Evolutionary conservation across 2,797 vertebrate genomes (phyloP).

Genomic region (Mormyrus hasselquistii): DNA sequence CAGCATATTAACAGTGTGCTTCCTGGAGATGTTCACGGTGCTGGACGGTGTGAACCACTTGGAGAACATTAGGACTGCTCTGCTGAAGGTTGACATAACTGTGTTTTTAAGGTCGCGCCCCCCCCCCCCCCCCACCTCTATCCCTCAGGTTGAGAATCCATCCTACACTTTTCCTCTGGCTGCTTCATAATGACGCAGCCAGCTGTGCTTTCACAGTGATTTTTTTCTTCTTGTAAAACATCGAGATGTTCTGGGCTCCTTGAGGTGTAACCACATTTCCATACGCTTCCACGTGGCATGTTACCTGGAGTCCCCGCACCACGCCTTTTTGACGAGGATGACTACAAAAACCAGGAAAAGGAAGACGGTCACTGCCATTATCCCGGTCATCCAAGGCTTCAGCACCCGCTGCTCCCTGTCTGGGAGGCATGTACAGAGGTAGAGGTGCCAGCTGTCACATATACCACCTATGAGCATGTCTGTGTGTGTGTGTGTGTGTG

Average conservation of each 20-base stretch:
- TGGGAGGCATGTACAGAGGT: conserved; percentile 20
- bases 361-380: conserved; percentile 65
- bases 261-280: not conserved
- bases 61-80: not conserved
- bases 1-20: not conserved
- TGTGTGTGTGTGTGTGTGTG: not conserved
- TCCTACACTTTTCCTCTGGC: not conserved
- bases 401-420: conserved; percentile 37
- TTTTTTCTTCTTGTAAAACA: not conserved
- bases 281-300: not conserved
- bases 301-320: conserved; percentile 60
- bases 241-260: not conserved
- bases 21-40: not conserved
- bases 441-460: not conserved
- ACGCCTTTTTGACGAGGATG: conserved; percentile 66
- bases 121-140: not conserved
- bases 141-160: not conserved
- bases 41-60: not conserved
- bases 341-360: conserved; percentile 64
- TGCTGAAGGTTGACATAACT: not conserved
- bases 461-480: not conserved
- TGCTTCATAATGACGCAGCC: not conserved
- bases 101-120: not conserved
- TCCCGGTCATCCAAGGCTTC: conserved; percentile 69
- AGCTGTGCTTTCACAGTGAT: not conserved